phyloP scores from a whole-genome alignment of 2,888 invertebrate species.

The Abscondita cerata region DNA sequence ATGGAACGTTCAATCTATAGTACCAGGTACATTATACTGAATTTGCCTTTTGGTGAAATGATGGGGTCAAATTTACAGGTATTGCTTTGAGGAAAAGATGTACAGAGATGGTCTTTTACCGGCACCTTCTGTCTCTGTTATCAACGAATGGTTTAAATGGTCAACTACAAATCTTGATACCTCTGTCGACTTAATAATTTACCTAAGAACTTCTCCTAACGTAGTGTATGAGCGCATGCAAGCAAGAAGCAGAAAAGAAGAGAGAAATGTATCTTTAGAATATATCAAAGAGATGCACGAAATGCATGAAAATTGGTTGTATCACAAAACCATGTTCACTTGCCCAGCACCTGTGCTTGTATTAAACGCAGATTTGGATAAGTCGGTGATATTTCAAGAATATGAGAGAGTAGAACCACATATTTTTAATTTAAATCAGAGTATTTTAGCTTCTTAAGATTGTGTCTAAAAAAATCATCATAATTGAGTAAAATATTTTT shows the following conservation, averaged over 20 bases:
- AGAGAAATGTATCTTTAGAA: constrained; percentile 72
- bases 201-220: constrained; percentile 76
- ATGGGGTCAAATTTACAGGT: too few species aligned
- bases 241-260: constrained; percentile 74
- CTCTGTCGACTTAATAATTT: constrained; percentile 80
- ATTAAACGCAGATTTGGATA: constrained; percentile 55
- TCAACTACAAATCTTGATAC: constrained; percentile 69
- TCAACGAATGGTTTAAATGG: constrained; percentile 80
- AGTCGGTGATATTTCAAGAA: constrained; percentile 51
- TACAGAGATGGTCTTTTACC: constrained; percentile 67
- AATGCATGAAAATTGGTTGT: constrained; percentile 76
- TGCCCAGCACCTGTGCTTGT: constrained; percentile 70
- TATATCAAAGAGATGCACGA: constrained; percentile 73
- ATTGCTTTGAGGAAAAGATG: constrained; percentile 81
- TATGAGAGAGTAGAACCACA: constrained; percentile 52
- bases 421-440: constrained; percentile 44
- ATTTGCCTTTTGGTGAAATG: too few species aligned
- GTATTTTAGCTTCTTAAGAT: constrained; percentile 22
- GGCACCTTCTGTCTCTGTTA: constrained; percentile 71
- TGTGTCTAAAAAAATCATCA: too few species aligned
- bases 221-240: constrained; percentile 74
- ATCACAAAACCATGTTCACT: constrained; percentile 64
- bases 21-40: too few species aligned
- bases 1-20: constrained; percentile 69
- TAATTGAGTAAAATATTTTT: too few species aligned